Evolutionary conservation across 2,113 vertebrate genomes (phyloP), one percentile per base, ranked within the genome.

Genomic region (Laticauda colubrina): DNA sequence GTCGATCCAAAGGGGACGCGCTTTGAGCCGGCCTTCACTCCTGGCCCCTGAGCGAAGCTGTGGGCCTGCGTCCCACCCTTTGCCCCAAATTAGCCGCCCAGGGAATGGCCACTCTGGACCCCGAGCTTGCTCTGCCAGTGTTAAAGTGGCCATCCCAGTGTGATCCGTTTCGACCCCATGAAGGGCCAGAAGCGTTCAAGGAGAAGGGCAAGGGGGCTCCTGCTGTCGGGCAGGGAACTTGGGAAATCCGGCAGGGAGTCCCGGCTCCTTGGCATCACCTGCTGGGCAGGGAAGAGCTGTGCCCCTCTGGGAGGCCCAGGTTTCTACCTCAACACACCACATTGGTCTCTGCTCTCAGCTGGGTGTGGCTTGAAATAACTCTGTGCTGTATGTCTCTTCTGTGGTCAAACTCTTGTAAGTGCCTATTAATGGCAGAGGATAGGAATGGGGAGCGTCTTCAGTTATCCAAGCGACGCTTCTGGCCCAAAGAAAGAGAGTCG

Each of bases 351-450:
- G 75, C 64, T 61, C 93, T 92, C 93, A 89, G 29, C 43, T n/a
- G 0, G 88, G 4, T 48, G 48, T 48, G 94, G 92, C 85, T 89
- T 48, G 54, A 55, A 59, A 90, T 56, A 91, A 92, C 90, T 0
- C 53, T 75, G 87, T 45, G 45, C 45, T 53, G 59, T 21, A 55
- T 89, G 8, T 26, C 54, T 11, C 4, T 86, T 85, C 75, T 12
- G 55, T 45, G 4, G 88, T 45, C 90, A 92, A 5, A 91, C 4
- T 86, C 26, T 43, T 48, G 81, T 20, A 45, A 57, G 81, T 39
- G 90, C 91, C 91, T 51, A 8, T 90, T 89, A 34, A n/a, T 89
- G 90, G 88, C 86, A 48, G 21, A 89, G 92, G 81, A 88, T 39
- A 21, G 7, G 48, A 48, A 48, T 21, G 34, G 34, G 69, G 7